Evolutionary conservation across 2,888 invertebrate genomes (phyloP), one percentile per base, ranked within the genome.

Genomic region (Arenicola marina): DNA sequence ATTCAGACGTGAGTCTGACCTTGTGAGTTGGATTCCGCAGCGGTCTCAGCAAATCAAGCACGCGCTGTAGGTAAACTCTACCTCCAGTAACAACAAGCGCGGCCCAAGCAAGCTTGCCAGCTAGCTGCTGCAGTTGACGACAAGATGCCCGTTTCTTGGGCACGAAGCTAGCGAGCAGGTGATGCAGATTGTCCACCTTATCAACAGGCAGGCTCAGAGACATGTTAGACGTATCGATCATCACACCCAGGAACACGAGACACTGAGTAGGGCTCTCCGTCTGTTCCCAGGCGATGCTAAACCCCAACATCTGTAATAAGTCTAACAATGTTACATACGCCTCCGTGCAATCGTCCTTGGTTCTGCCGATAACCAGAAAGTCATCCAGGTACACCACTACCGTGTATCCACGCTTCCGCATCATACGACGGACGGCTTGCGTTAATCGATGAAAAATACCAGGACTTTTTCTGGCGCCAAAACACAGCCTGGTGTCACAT

Each of bases 351-450:
- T 56, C 15, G n/a, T 7, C 33, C 4, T 26, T 11, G 15, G 11
- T 21, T 18, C 11, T 4, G 7, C 11, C 11, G 4, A 56, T 38
- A 4, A 56, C 4, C 4, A 33, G 7, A 38, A 38, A 56, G 26
- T 56, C 56, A 24, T 56, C 56, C 15, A 56, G 38, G 24, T 56
- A 56, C 4, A 38, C 56, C 7, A 38, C 38, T 7, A 56, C 4
- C 4, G 7, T 38, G 38, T 18, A 38, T 7, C 56, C 56, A 11
- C 38, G 15, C 38, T 38, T 56, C 7, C 18, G 15, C 56, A 56
- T 56, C 33, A 56, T 56, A 4, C 56, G 33, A 4, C 33, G 15
- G 4, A 56, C 26, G 21, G 38, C 21, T 38, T 56, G 38, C 4
- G 56, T 38, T 4, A 56, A 4, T 4, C 43, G 15, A 7, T 33